A percentile compares a stretch with the other conserved stretches of the same genome.
Evolutionary conservation across 2,113 vertebrate genomes (phyloP).

Genomic region (Cebus imitator): DNA sequence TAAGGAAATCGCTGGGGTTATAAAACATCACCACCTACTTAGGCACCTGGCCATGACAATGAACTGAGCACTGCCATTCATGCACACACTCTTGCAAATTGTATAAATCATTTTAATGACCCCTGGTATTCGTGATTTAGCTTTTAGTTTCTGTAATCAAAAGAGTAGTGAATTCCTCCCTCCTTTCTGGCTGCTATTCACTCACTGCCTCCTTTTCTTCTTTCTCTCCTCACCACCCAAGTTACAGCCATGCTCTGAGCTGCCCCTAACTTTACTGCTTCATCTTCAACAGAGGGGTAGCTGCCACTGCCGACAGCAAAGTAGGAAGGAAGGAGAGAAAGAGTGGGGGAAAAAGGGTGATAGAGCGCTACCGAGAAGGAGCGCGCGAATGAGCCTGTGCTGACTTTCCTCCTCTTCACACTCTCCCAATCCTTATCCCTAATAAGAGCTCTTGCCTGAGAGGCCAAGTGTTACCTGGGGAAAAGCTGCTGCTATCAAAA

Average conservation of each 20-base stretch:
- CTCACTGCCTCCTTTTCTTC: neutral
- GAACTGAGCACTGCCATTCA: neutral
- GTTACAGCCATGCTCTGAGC: neutral
- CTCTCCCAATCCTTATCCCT: neutral
- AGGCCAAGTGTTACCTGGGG: conserved; percentile 56
- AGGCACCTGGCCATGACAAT: neutral
- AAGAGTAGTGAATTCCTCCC: neutral
- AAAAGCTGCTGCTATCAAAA: conserved; percentile 56
- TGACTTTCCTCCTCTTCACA: neutral
- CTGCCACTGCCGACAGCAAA: conserved; percentile 29
- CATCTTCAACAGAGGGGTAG: neutral
- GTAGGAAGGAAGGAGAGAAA: neutral
- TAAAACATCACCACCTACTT: neutral
- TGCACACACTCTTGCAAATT: neutral
- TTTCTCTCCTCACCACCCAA: conserved; percentile 42
- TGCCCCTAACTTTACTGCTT: neutral
- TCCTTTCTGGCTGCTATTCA: neutral
- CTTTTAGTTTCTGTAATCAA: neutral
- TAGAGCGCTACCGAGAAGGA: neutral
- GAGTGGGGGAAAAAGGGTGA: neutral
- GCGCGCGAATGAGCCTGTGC: neutral
- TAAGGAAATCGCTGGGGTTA: neutral
- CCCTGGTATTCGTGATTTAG: conserved; percentile 24
- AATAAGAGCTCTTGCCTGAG: neutral
- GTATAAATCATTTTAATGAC: conserved; percentile 16